phyloP scores from a whole-genome alignment of 92 coral and sea anemone species.

The Zoanthus gigantus region DNA sequence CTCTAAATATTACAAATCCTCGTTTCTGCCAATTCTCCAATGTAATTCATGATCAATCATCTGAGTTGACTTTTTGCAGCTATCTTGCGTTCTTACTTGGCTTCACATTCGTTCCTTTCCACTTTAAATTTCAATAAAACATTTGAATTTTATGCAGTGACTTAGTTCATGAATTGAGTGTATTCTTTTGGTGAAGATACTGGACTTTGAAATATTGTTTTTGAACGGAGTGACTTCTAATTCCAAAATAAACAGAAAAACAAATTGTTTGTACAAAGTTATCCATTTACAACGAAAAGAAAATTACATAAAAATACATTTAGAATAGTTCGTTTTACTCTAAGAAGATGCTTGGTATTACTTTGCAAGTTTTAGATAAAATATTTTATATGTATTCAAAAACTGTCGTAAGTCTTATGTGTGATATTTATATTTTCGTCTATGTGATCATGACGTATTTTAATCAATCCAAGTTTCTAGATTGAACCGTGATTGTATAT shows the following conservation, averaged over 20 bases:
- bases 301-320: too few species aligned
- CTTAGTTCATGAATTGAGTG: neutral
- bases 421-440: neutral
- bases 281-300: too few species aligned
- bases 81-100: neutral
- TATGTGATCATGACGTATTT: neutral
- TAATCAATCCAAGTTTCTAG: neutral
- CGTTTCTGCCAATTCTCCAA: neutral
- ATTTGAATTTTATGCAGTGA: neutral
- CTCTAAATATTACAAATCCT: neutral
- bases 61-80: neutral
- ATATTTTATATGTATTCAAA: neutral
- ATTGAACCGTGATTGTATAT: neutral
- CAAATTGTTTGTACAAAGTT: too few species aligned
- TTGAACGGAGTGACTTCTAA: neutral
- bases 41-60: neutral
- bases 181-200: neutral
- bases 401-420: neutral
- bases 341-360: too few species aligned
- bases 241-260: neutral
- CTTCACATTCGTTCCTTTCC: neutral
- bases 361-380: too few species aligned
- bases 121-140: neutral
- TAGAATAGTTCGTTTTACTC: too few species aligned
- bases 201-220: neutral